phyloP scores from a whole-genome alignment of 2,888 invertebrate species.

The Halictus ligatus region DNA sequence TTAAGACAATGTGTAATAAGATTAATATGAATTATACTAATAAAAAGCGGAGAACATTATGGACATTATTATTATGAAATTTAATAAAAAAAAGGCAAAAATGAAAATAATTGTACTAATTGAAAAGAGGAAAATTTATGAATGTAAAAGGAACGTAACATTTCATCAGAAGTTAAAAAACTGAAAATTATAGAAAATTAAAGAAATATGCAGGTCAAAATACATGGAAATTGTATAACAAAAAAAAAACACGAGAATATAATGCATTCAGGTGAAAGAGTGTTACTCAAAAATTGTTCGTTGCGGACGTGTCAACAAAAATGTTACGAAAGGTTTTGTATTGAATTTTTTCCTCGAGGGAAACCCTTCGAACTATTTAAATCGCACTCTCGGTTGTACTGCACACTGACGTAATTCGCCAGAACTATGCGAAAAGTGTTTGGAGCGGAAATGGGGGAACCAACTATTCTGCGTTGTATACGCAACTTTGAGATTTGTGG shows the following conservation, averaged over 20 bases:
- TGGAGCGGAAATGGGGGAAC: constrained; percentile 56
- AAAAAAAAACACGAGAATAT: not conserved
- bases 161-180: not conserved
- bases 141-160: not conserved
- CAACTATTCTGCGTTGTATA: constrained; percentile 67
- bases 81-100: not conserved
- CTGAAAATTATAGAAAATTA: not conserved
- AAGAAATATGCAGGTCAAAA: not conserved
- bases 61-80: too few species aligned
- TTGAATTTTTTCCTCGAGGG: constrained; percentile 61
- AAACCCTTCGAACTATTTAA: constrained; percentile 71
- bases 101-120: not conserved
- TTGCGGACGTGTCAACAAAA: constrained; percentile 1
- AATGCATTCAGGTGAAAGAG: not conserved
- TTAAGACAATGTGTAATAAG: not conserved
- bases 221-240: not conserved
- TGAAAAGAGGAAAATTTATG: not conserved
- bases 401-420: constrained; percentile 58
- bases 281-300: not conserved
- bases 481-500: constrained; percentile 65
- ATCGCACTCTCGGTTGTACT: constrained; percentile 59
- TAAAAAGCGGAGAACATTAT: not conserved
- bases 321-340: constrained; percentile 41
- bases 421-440: constrained; percentile 72
- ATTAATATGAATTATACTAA: not conserved